Conservation (phyloP, 2,797 vertebrate species). For the Trachops cirrhosus region DNA sequence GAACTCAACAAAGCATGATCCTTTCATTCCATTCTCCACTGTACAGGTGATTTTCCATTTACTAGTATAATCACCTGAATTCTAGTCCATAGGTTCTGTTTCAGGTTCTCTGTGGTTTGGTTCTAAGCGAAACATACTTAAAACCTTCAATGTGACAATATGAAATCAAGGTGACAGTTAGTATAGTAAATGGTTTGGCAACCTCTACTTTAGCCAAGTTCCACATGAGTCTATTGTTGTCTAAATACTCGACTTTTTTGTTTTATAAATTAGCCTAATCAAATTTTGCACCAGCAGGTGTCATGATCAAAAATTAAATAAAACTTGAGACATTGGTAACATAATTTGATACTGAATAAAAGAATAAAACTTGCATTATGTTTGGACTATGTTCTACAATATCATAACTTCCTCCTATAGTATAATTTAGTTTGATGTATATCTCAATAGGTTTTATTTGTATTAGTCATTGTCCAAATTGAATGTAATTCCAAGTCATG, state of each 20-base stretch:
- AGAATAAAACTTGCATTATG: background rate
- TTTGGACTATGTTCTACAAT: background rate
- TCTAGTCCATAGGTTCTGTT: background rate
- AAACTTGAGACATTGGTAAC: background rate
- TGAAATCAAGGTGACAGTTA: background rate
- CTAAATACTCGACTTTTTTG: background rate
- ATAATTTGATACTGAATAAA: background rate
- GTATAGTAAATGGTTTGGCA: background rate
- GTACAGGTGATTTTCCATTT: background rate
- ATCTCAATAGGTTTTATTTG: background rate
- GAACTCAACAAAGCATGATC: background rate
- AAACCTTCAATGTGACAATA: background rate
- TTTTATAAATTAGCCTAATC: background rate
- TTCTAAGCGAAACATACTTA: background rate
- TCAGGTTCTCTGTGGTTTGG: background rate
- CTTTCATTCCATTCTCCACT: background rate
- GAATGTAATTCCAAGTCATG: background rate
- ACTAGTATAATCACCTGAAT: background rate
- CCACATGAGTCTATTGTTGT: background rate
- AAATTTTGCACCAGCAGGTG: background rate
- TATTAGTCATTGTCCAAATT: background rate
- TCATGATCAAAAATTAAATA: background rate
- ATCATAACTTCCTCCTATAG: background rate
- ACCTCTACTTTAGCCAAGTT: background rate
- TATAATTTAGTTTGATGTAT: background rate